Percentiles rank a stretch among this genome's conserved stretches.
Conservation (phyloP, 2,888 invertebrate genomes). For the Boloria euphrosyne region DNA sequence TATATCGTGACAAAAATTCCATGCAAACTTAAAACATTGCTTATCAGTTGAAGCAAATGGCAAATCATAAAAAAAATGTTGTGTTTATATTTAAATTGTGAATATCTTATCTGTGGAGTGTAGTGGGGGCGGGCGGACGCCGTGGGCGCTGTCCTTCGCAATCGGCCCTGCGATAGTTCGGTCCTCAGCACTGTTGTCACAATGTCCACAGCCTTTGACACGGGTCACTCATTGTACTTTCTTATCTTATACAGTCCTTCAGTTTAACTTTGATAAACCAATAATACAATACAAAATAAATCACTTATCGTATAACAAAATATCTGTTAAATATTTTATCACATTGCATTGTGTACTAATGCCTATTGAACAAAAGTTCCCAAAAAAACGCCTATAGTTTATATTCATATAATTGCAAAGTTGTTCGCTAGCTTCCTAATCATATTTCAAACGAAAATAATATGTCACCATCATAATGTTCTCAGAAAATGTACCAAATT, state of each 20-base stretch:
- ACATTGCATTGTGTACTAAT: neutral
- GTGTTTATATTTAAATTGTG: constrained; percentile 43
- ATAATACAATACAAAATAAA: constrained; percentile 4
- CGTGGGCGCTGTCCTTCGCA: constrained; percentile 76
- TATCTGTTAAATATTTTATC: constrained; percentile 5
- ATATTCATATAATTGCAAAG: constrained; percentile 7
- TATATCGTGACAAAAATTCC: no score
- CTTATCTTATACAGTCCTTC: constrained; percentile 22
- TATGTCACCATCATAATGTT: constrained; percentile 69
- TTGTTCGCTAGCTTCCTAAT: constrained; percentile 20
- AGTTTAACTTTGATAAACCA: constrained; percentile 19
- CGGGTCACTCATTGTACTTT: constrained; percentile 42
- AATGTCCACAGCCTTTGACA: constrained; percentile 52
- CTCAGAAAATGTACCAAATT: constrained; percentile 71
- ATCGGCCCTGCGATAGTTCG: constrained; percentile 61
- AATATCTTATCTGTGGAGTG: constrained; percentile 62
- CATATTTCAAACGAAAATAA: constrained; percentile 35
- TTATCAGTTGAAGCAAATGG: constrained; percentile 1
- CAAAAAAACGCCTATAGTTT: neutral
- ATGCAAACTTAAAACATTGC: neutral
- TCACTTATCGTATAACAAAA: neutral
- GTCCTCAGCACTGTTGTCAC: constrained; percentile 47
- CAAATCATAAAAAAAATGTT: constrained; percentile 21
- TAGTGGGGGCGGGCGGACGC: constrained; percentile 56
- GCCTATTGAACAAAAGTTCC: neutral